A percentile compares a stretch with the other conserved stretches of the same genome.
Evolutionary conservation across 1,140 invertebrate species (phyloP).

Genomic region (Medauroidea extradentata): DNA sequence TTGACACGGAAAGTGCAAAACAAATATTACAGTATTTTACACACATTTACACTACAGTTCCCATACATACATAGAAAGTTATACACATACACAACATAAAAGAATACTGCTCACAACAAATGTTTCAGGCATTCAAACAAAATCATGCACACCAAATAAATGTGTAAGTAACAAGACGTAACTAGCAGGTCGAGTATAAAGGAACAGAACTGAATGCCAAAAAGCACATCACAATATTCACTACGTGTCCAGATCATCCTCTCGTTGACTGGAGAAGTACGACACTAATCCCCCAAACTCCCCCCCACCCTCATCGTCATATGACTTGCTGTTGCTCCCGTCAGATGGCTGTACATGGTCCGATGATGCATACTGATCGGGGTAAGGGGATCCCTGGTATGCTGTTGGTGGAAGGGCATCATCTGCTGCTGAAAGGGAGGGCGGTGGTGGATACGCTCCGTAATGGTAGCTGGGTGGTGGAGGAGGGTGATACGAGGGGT

Average conservation of each 20-base stretch:
- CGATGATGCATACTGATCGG: slow-evolving; percentile 25
- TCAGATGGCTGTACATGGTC: slow-evolving; percentile 26
- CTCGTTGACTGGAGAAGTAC: slow-evolving; percentile 78
- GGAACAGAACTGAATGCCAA: too few relatives aligned
- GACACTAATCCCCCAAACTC: slow-evolving; percentile 83
- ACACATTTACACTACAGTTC: too few relatives aligned
- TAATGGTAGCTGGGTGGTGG: slow-evolving; percentile 48
- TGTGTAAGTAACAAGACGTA: too few relatives aligned
- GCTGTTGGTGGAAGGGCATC: slow-evolving; percentile 19
- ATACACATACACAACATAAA: too few relatives aligned
- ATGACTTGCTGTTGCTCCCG: slow-evolving; percentile 35
- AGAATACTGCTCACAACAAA: too few relatives aligned
- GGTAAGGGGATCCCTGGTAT: slow-evolving; percentile 25
- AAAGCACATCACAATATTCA: slow-evolving; percentile 10
- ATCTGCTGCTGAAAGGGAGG: slow-evolving; percentile 42
- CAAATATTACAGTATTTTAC: too few relatives aligned
- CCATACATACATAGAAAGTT: too few relatives aligned
- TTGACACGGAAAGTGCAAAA: too few relatives aligned
- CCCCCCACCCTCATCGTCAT: slow-evolving; percentile 55
- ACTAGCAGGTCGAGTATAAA: too few relatives aligned
- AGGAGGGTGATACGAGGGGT: slow-evolving; percentile 47
- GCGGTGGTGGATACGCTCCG: slow-evolving; percentile 46
- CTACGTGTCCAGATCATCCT: slow-evolving; percentile 64
- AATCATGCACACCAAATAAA: too few relatives aligned
- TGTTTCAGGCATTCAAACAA: too few relatives aligned